Base-by-base conservation (phyloP, 2,888 invertebrate genomes). In the Stenodera caucasica region DNA sequence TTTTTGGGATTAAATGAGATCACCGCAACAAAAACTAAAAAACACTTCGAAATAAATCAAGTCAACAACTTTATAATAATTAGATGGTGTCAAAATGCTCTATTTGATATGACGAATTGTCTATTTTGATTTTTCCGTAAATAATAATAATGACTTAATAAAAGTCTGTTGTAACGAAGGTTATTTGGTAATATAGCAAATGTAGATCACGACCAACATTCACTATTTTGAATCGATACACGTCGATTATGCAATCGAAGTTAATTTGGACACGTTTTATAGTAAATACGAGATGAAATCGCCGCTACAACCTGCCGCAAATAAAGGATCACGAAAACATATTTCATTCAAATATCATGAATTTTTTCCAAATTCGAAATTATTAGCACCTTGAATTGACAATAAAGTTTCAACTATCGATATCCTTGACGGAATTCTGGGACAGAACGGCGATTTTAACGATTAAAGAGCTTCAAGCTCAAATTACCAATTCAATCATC, bases 201-300 rank as follows among this genome's bases (percentile, higher is more conserved):
- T 64, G 49, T 60, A 29, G 53, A 60, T 56, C 60, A 60, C 60
- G 60, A 60, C 26, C 32, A 29, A 52, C 60, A 53, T 60, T 60
- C 60, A 60, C 60, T 56, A 32, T 30, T 5, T 21, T 45, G 15
- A 54, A 49, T 23, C 29, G 37, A 54, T 49, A 54, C 37, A 50
- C 49, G 50, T 21, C 21, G 32, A 29, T 51, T 29, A 51, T 51
- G 51, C 2, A 51, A 51, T 51, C 0, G 14, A 51, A n/a, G n/a
- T 51, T 15, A 30, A 21, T 49, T 51, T 29, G 51, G 51, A 6
- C 51, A 51, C n/a, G 51, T 15, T 51, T n/a, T n/a, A 15, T 51
- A 29, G 29, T 30, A 26, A 50, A 50, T 18, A 50, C 14, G 21
- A 14, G 23, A 45, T 50, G 5, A 2, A 14, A 21, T 18, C 49